Evolutionary conservation across 2,888 invertebrate species (phyloP), one percentile per base, ranked within the genome.

Genomic region (Tachina fera): DNA sequence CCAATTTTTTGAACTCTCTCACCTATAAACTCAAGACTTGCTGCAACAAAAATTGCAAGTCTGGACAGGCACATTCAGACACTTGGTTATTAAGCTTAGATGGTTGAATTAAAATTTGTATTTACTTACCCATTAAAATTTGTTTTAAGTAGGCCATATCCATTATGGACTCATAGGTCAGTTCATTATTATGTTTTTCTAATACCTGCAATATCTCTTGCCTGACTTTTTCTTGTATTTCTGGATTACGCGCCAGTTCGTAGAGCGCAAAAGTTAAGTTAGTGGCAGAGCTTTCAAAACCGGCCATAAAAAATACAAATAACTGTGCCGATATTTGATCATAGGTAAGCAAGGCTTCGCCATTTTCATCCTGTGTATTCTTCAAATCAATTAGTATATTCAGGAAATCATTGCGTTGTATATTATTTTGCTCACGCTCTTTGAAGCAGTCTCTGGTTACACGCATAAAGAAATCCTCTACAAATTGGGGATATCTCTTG

Each of bases 271-370:
- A 94, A 31, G 92, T 92, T 88, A 94, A 91, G 0, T 93, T 92
- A 0, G 93, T 92, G 1, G 93, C 91, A 0, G 94, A 94, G 0
- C 94, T 94, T 88, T 94, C 94, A 76, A 93, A 94, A 1, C 94
- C 94, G 41, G 94, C 94, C 10, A 90, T 80, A 85, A 94, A 94
- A 84, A 95, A 94, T 2, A 94, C 90, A 60, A 94, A 92, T 19
- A 94, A 93, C 72, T 95, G 94, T 0, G 94, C 93, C 0, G 93
- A 91, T 6, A 95, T 88, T n/a, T 94, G 89, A 1, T 93, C 92
- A 10, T 93, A 89, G 1, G 86, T 78, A 76, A 90, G 22, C 43
- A 49, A 22, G 8, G 51, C 22, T 3, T 63, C 76, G 19, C 67
- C 87, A 16, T 88, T 84, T n/a, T 79, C 67, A 60, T 84, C 70